Conservation (phyloP, 2,888 invertebrate species). For the Monopis laevigella region DNA sequence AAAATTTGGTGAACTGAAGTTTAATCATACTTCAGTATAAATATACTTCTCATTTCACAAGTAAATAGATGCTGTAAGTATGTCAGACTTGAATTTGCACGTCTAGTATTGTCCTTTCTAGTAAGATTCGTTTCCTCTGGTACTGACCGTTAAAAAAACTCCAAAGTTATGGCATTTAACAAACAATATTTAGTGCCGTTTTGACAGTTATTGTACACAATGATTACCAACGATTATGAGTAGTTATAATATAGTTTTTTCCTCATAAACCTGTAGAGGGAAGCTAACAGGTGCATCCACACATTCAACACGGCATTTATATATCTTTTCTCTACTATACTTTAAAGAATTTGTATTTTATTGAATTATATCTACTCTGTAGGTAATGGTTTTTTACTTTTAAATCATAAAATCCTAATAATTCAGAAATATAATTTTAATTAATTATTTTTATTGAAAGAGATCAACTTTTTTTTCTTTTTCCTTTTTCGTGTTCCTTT, state of each 20-base stretch:
- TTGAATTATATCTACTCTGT: conserved; percentile 18
- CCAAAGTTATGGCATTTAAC: conserved; percentile 57
- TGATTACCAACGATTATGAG: conserved; percentile 54
- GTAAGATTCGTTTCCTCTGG: too few species aligned
- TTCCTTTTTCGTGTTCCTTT: too few species aligned
- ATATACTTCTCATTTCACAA: too few species aligned
- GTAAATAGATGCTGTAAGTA: too few species aligned
- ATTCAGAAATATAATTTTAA: too few species aligned
- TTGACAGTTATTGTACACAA: conserved; percentile 63
- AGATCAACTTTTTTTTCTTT: too few species aligned
- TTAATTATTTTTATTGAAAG: too few species aligned
- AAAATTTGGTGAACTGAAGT: too few species aligned
- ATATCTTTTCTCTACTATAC: conserved; percentile 1
- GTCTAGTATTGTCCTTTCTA: too few species aligned
- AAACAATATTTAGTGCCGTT: conserved; percentile 64
- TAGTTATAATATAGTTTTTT: conserved; percentile 41
- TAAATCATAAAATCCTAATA: too few species aligned
- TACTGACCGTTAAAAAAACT: conserved; percentile 56
- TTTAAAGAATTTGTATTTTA: conserved; percentile 20
- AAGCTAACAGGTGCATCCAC: conserved; percentile 41
- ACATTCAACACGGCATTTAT: conserved; percentile 1
- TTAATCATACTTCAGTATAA: too few species aligned
- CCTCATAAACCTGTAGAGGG: conserved; percentile 19
- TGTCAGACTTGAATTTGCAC: too few species aligned
- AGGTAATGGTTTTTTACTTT: conserved; percentile 2